Evolutionary conservation across 2,113 vertebrate species (phyloP), one percentile per base, ranked within the genome.

Genomic region (Gymnocephalus cernua): DNA sequence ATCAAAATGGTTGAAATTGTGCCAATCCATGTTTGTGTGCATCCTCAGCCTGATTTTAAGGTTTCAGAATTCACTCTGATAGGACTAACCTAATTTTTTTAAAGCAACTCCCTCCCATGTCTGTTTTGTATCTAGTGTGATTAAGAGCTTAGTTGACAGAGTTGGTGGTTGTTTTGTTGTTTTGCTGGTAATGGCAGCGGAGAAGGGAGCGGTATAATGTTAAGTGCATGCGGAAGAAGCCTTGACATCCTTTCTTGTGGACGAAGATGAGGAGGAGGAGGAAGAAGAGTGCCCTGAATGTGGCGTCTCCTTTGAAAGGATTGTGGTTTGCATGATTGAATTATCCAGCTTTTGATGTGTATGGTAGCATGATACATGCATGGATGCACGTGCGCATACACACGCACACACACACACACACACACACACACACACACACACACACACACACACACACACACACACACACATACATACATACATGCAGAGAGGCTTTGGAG

Each of bases 91-190:
- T 44, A 45, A 2, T 70, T 64, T 78, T 41, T 48, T 23, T 35
- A 35, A 63, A 67, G 74, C 29, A 54, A 1, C 74, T 71, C 78
- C 68, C 64, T 67, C 75, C 54, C 62, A 44, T 84, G 87, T 86
- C 87, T 91, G 89, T 88, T 91, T 91, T 86, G 45, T 76, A 90
- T 88, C 86, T 83, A 23, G 41, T 58, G 59, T 88, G 82, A 92
- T 92, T 89, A 88, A 88, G 85, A 90, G 77, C 44, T 44, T 61
- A 90, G 67, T 78, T 86, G 86, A 90, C 80, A 79, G 88, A 83
- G 84, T 75, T 73, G 80, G 86, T 90, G 92, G 89, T 92, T 91
- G 87, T 90, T 93, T 92, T 93, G 90, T 92, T 92, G 88, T 86
- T 91, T 83, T 79, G 83, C 82, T 91, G 83, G 80, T 88, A 87